Base-by-base conservation (phyloP, 2,888 invertebrate genomes). In the Dyspetes luteomarginatus region DNA sequence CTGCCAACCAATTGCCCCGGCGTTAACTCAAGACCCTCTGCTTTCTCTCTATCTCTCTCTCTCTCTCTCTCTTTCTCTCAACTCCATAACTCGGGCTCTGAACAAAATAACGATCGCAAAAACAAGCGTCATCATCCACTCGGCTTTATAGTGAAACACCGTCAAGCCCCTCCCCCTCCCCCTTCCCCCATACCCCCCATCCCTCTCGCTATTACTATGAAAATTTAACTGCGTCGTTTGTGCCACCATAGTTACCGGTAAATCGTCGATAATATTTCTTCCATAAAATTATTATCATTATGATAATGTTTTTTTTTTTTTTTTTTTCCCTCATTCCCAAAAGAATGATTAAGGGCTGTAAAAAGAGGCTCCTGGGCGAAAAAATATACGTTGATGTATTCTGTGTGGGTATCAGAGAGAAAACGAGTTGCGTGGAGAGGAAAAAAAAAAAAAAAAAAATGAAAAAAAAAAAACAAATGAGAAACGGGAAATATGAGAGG, bases 51-150 rank as follows among this genome's bases (percentile, higher is more conserved):
- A 1, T 50, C 17, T 5, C 19, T 43, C n/a, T 45, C 45, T 12
- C 15, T 15, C 50, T 50, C 50, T 50, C 50, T 50, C 22, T 50
- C 19, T 50, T 12, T 50, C 19, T 19, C 19, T 28, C n/a, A 12
- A 28, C 24, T 45, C 45, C 7, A 9, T 15, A 65, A 45, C 55
- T 52, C 60, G 24, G 24, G 22, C 65, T 58, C 28, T 58, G 41
- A 75, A 71, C 62, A 72, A 60, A 67, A 74, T 74, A 26, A 65
- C 36, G 30, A 50, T 67, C 36, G 45, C 60, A 71, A 74, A 64
- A 69, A 74, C 56, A 62, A 41, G 64, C 36, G 62, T 45, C n/a
- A 17, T 68, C 65, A 58, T 58, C 24, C 7, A 24, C 45, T 24
- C 43, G 22, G 7, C 19, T 30, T 50, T 15, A 17, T 15, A 15